phyloP scores from a whole-genome alignment of 2,797 vertebrate species.

The Syndactyla subalaris region DNA sequence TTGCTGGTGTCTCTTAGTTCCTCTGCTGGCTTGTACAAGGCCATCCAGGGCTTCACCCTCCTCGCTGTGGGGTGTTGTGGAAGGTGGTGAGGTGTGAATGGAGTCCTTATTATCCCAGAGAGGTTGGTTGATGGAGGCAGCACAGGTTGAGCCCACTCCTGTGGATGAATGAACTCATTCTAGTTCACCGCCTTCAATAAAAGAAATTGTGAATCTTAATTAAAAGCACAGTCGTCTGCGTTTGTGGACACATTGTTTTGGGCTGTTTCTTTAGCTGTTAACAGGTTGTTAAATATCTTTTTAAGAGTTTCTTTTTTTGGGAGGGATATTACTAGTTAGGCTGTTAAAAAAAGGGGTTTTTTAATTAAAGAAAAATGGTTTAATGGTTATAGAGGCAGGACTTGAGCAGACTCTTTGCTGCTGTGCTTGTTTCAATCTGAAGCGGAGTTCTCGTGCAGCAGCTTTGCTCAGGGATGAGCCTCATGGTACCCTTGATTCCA shows the following conservation, averaged over 20 bases:
- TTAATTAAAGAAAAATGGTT: neutral
- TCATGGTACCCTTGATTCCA: neutral
- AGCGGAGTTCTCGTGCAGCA: accelerated
- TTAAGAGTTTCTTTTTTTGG: neutral
- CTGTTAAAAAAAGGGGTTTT: neutral
- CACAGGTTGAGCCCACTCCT: neutral
- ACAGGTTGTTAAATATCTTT: constrained; percentile 64
- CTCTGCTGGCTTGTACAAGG: neutral
- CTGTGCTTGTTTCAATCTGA: neutral
- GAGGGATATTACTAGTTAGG: neutral
- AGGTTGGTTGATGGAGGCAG: constrained; percentile 27
- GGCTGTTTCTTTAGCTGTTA: constrained; percentile 71
- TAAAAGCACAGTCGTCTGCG: constrained; percentile 64
- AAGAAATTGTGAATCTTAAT: constrained; percentile 69
- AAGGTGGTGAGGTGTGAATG: constrained; percentile 42
- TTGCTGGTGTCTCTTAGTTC: neutral
- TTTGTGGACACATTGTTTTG: constrained; percentile 67
- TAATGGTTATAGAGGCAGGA: neutral
- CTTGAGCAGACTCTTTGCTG: neutral
- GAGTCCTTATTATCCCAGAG: constrained; percentile 9
- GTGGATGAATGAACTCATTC: constrained; percentile 64
- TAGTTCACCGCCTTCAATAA: constrained; percentile 20
- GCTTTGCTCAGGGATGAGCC: neutral
- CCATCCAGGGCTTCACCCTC: neutral
- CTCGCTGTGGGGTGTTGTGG: neutral